Conservation (phyloP, 1,140 invertebrate genomes). For the Lordiphosa clarofinis region DNA sequence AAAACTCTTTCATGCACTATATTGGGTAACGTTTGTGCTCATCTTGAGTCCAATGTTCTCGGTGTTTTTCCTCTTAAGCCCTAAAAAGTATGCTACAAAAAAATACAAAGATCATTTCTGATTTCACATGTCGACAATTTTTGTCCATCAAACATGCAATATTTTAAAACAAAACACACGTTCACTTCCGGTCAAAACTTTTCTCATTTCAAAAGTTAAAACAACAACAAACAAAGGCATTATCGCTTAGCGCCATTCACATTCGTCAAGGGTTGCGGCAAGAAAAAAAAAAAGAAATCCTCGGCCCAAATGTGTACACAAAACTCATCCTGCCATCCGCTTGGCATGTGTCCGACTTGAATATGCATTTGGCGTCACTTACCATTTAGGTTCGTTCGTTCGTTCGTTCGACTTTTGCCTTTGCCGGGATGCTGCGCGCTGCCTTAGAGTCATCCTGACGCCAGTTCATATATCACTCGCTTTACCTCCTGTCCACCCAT, state of each 20-base stretch:
- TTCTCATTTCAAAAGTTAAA: constrained; percentile 77
- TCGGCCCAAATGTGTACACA: constrained; percentile 21
- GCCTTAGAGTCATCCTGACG: constrained; percentile 34
- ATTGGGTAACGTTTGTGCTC: no score
- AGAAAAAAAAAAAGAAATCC: background rate
- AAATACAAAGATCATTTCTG: no score
- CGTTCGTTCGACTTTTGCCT: constrained; percentile 18
- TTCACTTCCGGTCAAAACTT: constrained; percentile 56
- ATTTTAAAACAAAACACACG: constrained; percentile 24
- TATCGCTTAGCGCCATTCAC: constrained; percentile 58
- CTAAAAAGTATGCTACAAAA: no score
- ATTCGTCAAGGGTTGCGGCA: constrained; percentile 49
- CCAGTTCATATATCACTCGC: constrained; percentile 71
- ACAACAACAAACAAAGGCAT: constrained; percentile 74
- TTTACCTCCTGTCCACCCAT: constrained; percentile 5
- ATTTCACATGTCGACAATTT: no score
- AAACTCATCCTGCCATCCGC: constrained; percentile 24
- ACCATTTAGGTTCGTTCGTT: constrained; percentile 34
- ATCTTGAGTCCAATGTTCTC: no score
- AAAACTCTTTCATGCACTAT: no score
- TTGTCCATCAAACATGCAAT: no score
- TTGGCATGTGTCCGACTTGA: constrained; percentile 53
- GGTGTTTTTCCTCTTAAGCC: no score
- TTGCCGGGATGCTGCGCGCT: constrained; percentile 39
- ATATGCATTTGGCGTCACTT: constrained; percentile 62